These are phyloP conservation scores for Isaurus tuberculatus DNA, from an alignment of 92 coral and sea anemone species.

Conservation along the genomic window DNA sequence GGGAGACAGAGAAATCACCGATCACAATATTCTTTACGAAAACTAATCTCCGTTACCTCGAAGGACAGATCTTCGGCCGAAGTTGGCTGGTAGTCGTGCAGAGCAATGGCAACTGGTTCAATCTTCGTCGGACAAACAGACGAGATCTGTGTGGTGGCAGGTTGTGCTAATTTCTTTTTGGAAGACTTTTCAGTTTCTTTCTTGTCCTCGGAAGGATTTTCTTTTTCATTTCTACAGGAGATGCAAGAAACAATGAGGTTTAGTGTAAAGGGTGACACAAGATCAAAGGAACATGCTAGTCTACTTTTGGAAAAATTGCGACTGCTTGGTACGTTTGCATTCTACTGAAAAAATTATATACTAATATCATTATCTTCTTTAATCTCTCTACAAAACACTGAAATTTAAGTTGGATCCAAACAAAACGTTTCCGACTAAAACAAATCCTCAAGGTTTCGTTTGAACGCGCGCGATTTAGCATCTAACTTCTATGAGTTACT, in stretches of 20 bases:
- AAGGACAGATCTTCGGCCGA: constrained; percentile 88
- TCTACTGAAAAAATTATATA: no score
- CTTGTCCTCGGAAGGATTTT: not conserved
- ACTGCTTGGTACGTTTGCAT: no score
- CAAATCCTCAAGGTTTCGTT: no score
- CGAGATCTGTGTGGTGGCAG: constrained; percentile 53
- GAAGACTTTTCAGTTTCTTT: not conserved
- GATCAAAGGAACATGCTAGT: no score
- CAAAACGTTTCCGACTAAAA: no score
- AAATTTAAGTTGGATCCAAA: no score
- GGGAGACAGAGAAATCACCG: not conserved
- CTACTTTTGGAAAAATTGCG: no score
- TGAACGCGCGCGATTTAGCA: no score
- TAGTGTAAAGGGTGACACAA: not conserved
- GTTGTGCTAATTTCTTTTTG: not conserved
- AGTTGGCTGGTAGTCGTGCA: constrained; percentile 82
- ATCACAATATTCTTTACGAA: not conserved
- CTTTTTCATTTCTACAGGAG: constrained; percentile 19
- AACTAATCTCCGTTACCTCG: constrained; percentile 54
- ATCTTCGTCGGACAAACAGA: constrained; percentile 79
- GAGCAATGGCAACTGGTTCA: constrained; percentile 92
- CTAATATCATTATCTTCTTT: no score
- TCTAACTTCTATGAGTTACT: no score
- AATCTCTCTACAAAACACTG: no score
- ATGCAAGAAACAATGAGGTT: not conserved